A percentile compares a stretch with the other conserved stretches of the same genome.
These are phyloP conservation scores for Fratercula arctica DNA, from an alignment of 2,797 vertebrate species.

Conservation along the genomic window DNA sequence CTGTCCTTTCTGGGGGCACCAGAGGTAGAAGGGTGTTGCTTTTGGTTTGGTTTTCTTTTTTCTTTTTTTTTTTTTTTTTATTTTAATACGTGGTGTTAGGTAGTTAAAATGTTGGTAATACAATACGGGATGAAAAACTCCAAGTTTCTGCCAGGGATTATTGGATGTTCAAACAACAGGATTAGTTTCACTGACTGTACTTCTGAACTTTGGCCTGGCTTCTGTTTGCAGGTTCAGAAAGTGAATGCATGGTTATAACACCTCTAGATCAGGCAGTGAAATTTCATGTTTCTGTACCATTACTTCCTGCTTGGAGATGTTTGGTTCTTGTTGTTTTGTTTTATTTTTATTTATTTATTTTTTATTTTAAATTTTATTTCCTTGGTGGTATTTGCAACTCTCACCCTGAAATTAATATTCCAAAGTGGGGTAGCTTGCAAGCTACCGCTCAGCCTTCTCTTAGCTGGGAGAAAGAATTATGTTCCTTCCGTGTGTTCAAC, in stretches of 20 bases:
- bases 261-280: neutral
- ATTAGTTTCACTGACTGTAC: neutral
- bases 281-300: neutral
- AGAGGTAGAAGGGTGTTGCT: neutral
- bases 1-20: accelerated
- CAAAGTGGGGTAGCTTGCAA: slow-evolving; percentile 19
- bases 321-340: neutral
- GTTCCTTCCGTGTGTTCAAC: slow-evolving; percentile 49
- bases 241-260: neutral
- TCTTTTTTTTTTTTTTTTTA: neutral
- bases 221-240: neutral
- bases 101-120: neutral
- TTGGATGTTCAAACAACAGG: neutral
- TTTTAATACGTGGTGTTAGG: neutral
- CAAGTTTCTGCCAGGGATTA: neutral
- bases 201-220: neutral
- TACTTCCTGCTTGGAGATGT: neutral
- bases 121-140: neutral
- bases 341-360: no score
- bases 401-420: slow-evolving; percentile 21
- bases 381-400: neutral
- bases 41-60: neutral
- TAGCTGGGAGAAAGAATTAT: slow-evolving; percentile 60
- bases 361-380: neutral
- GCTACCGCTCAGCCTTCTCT: slow-evolving; percentile 13